Base-by-base conservation (phyloP, 2,113 vertebrate genomes). In the Rana temporaria region DNA sequence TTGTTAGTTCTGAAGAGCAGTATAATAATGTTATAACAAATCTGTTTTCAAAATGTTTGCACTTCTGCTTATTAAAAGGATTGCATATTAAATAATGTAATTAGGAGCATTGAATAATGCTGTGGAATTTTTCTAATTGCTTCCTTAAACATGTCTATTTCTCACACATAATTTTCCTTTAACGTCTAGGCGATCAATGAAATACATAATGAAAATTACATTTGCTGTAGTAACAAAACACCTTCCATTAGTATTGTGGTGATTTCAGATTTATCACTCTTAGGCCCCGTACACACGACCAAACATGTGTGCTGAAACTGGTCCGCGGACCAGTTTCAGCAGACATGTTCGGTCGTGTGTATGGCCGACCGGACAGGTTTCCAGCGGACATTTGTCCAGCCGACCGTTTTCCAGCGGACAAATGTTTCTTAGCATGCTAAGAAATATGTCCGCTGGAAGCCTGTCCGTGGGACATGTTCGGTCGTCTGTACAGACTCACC, bases 81-180 rank as follows among this genome's bases (percentile, higher is more conserved):
- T 59, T 75, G 72, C 19, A 62, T 56, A 62, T 75, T 75, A 38
- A 75, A 59, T 62, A 42, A 75, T 42, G 32, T 60, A 75, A 75
- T 75, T 75, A 62, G 22, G 32, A 75, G 72, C 72, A 62, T 75
- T 34, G 56, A 30, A 56, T 75, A 75, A 75, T 75, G 72, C 56
- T 22, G 42, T 56, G 32, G 18, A 62, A 30, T 42, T 62, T 75
- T 34, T 62, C 56, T 62, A 75, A 62, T 62, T 42, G 56, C 72
- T 22, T 14, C 57, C 56, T 57, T 75, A 75, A 60, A 75, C 26
- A 60, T 62, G 18, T 32, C 38, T 34, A 75, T 75, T 57, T 62
- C n/a, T 62, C 32, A 17, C 72, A 60, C 30, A 75, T 56, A 62
- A n/a, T 19, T 12, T 14, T 55, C n/a, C 19, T 34, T 42, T 60